Evolutionary conservation across 2,888 invertebrate genomes (phyloP).

Genomic region (Antheraea yamamai): DNA sequence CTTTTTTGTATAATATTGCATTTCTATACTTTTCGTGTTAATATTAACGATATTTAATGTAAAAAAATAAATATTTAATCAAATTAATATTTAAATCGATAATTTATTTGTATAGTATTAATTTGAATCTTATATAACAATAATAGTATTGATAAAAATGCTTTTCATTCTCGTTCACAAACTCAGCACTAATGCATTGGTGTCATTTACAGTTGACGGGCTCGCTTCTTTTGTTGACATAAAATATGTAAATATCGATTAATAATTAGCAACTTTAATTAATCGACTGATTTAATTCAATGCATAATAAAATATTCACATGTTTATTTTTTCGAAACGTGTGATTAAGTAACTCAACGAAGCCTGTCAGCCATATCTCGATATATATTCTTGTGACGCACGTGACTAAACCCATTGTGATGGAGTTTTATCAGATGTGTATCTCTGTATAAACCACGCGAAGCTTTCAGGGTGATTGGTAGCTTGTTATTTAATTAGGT

Average conservation of each 20-base stretch:
- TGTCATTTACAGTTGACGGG: conserved; percentile 16
- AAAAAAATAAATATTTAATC: background rate
- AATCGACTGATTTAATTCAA: background rate
- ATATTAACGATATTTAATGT: background rate
- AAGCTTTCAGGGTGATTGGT: background rate
- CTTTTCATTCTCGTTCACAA: conserved; percentile 42
- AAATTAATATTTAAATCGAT: background rate
- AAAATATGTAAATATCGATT: background rate
- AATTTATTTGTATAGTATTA: background rate
- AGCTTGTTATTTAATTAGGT: background rate
- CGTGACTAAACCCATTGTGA: conserved; percentile 17
- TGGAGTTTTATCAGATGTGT: conserved; percentile 3
- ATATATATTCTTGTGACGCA: conserved; percentile 25
- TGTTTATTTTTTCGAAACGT: background rate
- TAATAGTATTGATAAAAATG: background rate
- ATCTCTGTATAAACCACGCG: background rate
- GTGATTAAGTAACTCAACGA: conserved; percentile 18
- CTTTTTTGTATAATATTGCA: background rate
- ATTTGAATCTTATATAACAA: conserved; percentile 8
- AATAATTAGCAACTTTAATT: background rate
- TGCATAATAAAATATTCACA: background rate
- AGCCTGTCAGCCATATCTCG: conserved; percentile 20
- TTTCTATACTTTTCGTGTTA: background rate
- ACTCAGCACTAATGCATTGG: conserved; percentile 29
- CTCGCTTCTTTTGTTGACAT: background rate